Evolutionary conservation across 1,140 invertebrate species (phyloP), one percentile per base, ranked within the genome.

Genomic region (Eurosta solidaginis): DNA sequence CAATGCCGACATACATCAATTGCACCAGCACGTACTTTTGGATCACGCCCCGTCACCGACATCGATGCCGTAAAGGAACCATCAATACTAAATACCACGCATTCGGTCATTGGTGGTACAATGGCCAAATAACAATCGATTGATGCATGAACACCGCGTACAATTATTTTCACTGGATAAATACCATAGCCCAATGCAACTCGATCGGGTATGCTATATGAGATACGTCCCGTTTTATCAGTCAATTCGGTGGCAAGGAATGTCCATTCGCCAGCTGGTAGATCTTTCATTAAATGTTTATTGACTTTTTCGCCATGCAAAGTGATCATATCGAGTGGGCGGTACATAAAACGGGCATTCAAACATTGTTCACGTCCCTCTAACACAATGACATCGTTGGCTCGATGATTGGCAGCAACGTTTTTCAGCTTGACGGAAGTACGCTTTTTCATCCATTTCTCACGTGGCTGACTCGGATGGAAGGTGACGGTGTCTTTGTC

Each of bases 1-100:
- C 97, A 99, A 89, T 98, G 96, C 78, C 98, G 93, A 22, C 98
- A 98, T 54, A 99, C 95, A 89, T 99, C 98, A 0, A 99, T 98
- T 74, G 98, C 97, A 6, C 97, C 97, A 27, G 97, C 95, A 85
- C 98, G 91, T 9, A 99, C 97, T 92, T 98, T 98, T 0, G 98
- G 96, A 91, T 98, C 97, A 83, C 95, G 92, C 22, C 98, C 98
- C 47, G 97, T 98, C 1, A 99, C 98, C 22, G 98, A 99, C 82
- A 99, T 94, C 85, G 97, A 98, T 0, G 97, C 98, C 42, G 98
- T 99, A 88, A 99, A 98, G 0, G 97, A 98, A 17, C 98, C 98
- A 88, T 99, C 98, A 84, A 99, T 99, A 89, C 97, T 99, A 89
- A 99, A 99, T 9, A 99, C 97, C 25, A 99, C 94, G 85, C 95